Evolutionary conservation across 2,797 vertebrate genomes (phyloP).

Genomic region (Leuciscus waleckii): DNA sequence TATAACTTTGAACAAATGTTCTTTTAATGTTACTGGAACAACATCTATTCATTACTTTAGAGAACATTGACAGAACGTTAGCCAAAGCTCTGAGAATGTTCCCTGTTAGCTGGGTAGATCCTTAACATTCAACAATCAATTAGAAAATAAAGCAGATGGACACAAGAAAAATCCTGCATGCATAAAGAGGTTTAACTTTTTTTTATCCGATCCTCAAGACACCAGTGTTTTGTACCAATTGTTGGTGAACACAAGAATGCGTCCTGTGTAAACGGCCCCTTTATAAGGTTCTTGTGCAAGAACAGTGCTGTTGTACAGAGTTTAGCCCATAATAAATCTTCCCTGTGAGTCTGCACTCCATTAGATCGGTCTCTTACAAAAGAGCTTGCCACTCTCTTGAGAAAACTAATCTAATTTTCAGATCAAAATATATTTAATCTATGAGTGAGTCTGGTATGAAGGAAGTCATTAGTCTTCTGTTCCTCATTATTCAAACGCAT

Average conservation of each 20-base stretch:
- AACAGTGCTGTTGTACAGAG: constrained; percentile 30
- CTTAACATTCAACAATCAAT: neutral
- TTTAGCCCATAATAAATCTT: constrained; percentile 40
- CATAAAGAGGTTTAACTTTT: neutral
- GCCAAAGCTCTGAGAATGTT: neutral
- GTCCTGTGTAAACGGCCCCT: neutral
- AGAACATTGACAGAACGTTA: neutral
- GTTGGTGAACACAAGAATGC: neutral
- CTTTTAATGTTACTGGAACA: neutral
- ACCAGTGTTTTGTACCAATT: neutral
- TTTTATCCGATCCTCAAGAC: neutral
- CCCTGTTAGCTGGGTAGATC: neutral
- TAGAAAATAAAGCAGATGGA: neutral
- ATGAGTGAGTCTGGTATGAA: constrained; percentile 27
- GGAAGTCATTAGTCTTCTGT: constrained; percentile 51
- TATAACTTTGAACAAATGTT: neutral
- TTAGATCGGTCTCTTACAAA: constrained; percentile 34
- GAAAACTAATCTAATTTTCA: constrained; percentile 50
- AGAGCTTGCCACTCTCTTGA: constrained; percentile 35
- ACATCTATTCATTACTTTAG: neutral
- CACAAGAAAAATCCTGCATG: neutral
- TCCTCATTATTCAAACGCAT: constrained; percentile 51
- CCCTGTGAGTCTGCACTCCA: constrained; percentile 30
- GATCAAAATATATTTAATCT: constrained; percentile 51
- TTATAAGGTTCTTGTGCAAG: constrained; percentile 2